Base-by-base conservation (phyloP, 2,113 vertebrate genomes). In the Lethenteron reissneri region DNA sequence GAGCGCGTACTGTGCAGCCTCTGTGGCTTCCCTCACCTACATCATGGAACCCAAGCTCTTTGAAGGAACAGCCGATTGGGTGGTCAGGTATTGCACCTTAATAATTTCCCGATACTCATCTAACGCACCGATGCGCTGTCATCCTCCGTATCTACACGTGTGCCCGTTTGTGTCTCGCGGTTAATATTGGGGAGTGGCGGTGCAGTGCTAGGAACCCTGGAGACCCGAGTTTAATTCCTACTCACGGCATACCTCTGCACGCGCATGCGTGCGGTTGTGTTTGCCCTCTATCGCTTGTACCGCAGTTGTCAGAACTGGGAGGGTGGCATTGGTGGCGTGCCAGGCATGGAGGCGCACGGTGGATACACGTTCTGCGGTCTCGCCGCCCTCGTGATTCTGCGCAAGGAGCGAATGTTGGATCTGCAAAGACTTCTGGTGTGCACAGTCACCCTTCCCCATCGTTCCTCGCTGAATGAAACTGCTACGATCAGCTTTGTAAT, bases 281-380 rank as follows among this genome's bases (percentile, higher is more conserved):
- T 70, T 74, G 11, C 70, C 56, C 71, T 72, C 57, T 41, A 41
- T 41, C 41, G 41, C 41, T 41, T 41, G 41, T 41, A 41, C 41
- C 41, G 9, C 74, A 97, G 92, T 75, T 96, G 94, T 81, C 94
- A 97, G 81, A 95, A 95, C 76, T 97, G 94, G 94, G 94, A 97
- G 75, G 94, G 94, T 0, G 94, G 94, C 72, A 85, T 97, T 0
- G 92, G 92, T 0, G 94, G 94, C 0, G 86, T 94, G 71, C 91
- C 92, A 0, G 94, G 94, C 56, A 81, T 97, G 84, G 94, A 97
- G 77, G 92, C 92, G 0, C 92, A 97, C 0, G 92, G 94, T 0
- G 94, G 94, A 3, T 97, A 97, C 78, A 92, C 89, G 0, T 97
- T 97, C 83, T 97, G 94, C 1, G 94, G 94, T 15, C 75, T 86